These are phyloP conservation scores for Pentamera pediparva DNA, from an alignment of 53 echinoderm and acorn worm species.

Conservation along the genomic window DNA sequence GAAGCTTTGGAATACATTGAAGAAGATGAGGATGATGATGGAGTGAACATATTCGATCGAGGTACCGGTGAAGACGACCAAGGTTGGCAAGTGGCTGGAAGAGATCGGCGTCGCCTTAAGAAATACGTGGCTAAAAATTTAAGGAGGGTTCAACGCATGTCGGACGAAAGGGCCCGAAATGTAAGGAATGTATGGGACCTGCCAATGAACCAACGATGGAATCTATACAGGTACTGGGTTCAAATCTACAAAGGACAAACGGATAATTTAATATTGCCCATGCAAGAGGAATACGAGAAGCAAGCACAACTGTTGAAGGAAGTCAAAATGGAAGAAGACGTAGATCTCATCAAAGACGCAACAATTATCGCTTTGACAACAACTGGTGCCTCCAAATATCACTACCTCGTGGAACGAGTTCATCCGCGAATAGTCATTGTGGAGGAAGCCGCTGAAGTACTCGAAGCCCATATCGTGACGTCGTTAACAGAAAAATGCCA, in stretches of 20 bases:
- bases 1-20: background rate
- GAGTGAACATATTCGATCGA: constrained; percentile 6
- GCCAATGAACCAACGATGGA: constrained; percentile 49
- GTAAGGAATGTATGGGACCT: constrained; percentile 60
- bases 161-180: constrained; percentile 27
- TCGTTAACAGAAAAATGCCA: constrained; percentile 66
- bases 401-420: constrained; percentile 57
- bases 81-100: constrained; percentile 42
- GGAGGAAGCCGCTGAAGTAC: constrained; percentile 78
- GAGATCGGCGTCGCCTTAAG: background rate
- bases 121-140: constrained; percentile 48
- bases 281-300: constrained; percentile 51
- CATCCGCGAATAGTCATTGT: constrained; percentile 74
- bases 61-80: background rate
- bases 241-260: constrained; percentile 26
- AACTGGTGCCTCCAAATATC: constrained; percentile 66
- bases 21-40: constrained; percentile 32
- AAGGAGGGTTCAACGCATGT: constrained; percentile 48
- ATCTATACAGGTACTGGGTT: constrained; percentile 80
- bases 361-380: constrained; percentile 73
- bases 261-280: constrained; percentile 20
- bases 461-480: constrained; percentile 68
- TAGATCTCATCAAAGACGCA: constrained; percentile 39
- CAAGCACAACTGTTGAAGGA: constrained; percentile 45
- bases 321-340: constrained; percentile 59